Percentiles rank a stretch among this genome's conserved stretches.
These are phyloP conservation scores for Mellivora capensis DNA, from an alignment of 2,113 vertebrate species.

Conservation along the genomic window DNA sequence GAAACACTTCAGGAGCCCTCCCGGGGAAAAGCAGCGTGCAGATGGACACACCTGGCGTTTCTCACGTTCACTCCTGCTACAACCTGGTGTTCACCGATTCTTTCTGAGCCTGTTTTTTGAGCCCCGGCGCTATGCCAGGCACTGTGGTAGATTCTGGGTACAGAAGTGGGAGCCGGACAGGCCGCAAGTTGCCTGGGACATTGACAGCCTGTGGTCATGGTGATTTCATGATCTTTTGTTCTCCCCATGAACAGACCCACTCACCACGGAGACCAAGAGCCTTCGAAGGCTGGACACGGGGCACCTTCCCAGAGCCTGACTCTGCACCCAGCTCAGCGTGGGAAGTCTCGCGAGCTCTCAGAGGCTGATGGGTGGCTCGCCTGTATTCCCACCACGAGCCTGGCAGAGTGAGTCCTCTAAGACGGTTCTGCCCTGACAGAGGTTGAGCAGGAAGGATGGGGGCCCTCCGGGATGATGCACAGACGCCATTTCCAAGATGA, in stretches of 20 bases:
- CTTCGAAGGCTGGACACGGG: background rate
- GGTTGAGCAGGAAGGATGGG: background rate
- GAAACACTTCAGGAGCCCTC: fast-evolving
- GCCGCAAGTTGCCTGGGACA: fast-evolving
- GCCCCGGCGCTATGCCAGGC: fast-evolving
- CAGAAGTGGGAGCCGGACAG: fast-evolving
- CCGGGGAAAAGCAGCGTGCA: fast-evolving
- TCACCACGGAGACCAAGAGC: background rate
- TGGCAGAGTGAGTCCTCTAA: fast-evolving
- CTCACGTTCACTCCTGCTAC: fast-evolving
- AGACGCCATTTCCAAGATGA: background rate
- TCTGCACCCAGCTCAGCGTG: background rate
- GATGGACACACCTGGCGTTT: fast-evolving
- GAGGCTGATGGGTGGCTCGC: background rate
- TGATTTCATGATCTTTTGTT: fast-evolving
- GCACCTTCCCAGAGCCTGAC: background rate
- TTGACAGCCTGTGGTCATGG: fast-evolving
- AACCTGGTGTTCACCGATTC: fast-evolving
- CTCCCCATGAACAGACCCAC: background rate
- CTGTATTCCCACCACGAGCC: fast-evolving
- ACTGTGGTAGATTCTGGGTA: fast-evolving
- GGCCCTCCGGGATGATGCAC: fast-evolving
- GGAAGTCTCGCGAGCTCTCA: background rate
- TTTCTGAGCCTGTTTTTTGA: background rate
- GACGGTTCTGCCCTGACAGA: background rate